A percentile compares a stretch with the other conserved stretches of the same genome.
Conservation (phyloP, 2,888 invertebrate genomes). For the Epinotia ramella region DNA sequence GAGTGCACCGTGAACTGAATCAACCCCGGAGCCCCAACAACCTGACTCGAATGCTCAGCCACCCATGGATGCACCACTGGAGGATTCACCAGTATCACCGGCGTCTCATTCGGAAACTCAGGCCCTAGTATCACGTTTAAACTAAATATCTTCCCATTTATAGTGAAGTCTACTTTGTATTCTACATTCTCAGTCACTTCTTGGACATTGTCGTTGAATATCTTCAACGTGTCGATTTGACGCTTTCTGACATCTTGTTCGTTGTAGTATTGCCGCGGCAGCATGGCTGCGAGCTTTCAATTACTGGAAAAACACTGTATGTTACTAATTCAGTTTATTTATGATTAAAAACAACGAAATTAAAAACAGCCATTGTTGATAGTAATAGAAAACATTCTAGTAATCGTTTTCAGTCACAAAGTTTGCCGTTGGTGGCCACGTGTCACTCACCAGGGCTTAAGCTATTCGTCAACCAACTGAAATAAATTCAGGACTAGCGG, state of each 20-base stretch:
- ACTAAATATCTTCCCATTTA: conserved; percentile 87
- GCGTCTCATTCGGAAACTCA: conserved; percentile 92
- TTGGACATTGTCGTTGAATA: conserved; percentile 92
- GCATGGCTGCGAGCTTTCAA: conserved; percentile 65
- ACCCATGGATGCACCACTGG: conserved; percentile 90
- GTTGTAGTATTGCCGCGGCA: conserved; percentile 83
- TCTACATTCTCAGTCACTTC: conserved; percentile 90
- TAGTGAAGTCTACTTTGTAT: conserved; percentile 89
- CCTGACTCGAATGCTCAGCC: conserved; percentile 87
- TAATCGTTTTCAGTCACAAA: neutral
- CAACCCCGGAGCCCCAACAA: conserved; percentile 90
- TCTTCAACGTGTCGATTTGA: conserved; percentile 92
- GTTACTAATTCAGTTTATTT: neutral
- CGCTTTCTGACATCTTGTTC: conserved; percentile 87
- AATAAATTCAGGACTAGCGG: neutral
- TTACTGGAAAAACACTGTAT: conserved; percentile 28
- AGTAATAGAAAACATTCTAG: neutral
- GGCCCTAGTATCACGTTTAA: conserved; percentile 87
- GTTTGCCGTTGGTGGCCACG: neutral
- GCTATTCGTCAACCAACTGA: neutral
- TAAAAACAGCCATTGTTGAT: neutral
- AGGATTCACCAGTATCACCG: conserved; percentile 88
- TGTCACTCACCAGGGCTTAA: neutral
- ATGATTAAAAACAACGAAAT: neutral
- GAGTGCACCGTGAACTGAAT: conserved; percentile 92